Evolutionary conservation across 2,888 invertebrate genomes (phyloP).

Genomic region (Seira sanloemensis): DNA sequence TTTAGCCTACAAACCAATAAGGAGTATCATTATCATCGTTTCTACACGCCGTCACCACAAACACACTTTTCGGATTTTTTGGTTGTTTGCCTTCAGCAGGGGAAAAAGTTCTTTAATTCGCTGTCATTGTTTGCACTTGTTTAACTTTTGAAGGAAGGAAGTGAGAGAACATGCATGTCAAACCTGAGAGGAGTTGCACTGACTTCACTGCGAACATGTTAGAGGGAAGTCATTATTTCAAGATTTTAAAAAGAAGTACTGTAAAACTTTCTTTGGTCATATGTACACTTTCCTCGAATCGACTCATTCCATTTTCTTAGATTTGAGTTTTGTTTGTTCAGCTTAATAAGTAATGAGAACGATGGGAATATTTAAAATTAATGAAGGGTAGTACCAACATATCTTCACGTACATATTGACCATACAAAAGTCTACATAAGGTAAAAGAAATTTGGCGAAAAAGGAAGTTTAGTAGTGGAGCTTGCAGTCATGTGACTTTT

Average conservation of each 20-base stretch:
- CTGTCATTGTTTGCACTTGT: slow-evolving; percentile 15
- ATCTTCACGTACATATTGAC: not conserved
- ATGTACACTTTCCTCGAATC: not conserved
- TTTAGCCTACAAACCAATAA: not conserved
- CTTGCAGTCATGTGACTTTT: not conserved
- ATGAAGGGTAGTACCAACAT: not conserved
- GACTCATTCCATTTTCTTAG: slow-evolving; percentile 10
- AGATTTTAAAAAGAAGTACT: not conserved
- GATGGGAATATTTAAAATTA: not conserved
- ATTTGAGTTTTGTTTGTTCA: not conserved
- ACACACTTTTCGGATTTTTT: not conserved
- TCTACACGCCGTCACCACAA: not conserved
- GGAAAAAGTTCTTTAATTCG: slow-evolving; percentile 7
- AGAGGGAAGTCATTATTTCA: not conserved
- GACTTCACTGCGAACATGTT: too few species aligned
- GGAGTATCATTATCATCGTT: slow-evolving; percentile 15
- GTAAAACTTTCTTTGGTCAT: not conserved
- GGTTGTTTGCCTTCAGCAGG: not conserved
- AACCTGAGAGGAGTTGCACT: not conserved
- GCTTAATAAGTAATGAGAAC: not conserved
- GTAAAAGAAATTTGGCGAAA: not conserved
- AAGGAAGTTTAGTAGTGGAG: not conserved
- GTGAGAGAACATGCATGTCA: not conserved
- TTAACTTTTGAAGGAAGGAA: not conserved
- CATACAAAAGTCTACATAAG: not conserved